Base-by-base conservation (phyloP, 2,888 invertebrate species). In the Euspilapteryx auroguttella region DNA sequence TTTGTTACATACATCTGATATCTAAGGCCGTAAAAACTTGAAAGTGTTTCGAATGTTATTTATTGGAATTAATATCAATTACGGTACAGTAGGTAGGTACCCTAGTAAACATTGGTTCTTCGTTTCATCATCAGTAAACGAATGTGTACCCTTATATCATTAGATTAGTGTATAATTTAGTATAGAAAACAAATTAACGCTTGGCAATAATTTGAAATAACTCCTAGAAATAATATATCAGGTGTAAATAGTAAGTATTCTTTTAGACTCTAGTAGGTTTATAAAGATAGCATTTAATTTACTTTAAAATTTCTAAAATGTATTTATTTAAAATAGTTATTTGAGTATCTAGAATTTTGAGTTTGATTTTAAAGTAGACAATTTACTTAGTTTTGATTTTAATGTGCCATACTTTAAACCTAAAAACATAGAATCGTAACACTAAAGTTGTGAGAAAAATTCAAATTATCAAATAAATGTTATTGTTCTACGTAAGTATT, bases 401-500 rank as follows among this genome's bases (percentile, higher is more conserved):
- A n/a, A n/a, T 51, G 73, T 75, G 73, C 73, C 75, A 73, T 73
- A 66, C 45, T 39, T 47, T 48, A 47, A 61, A 53, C 48, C 47
- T 56, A n/a, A n/a, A n/a, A n/a, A n/a, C n/a, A 42, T 50, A 50
- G 45, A 44, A 47, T 50, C 47, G 55, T 52, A 63, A 69, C 61
- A 49, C 61, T 57, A 49, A 71, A 62, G 75, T 75, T 75, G 75
- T 73, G 75, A 75, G 52, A 52, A 50, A 57, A 61, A 64, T 59
- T 61, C 54, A 66, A 61, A 64, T 50, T 38, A 62, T 53, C 47
- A 54, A n/a, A n/a, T n/a, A 52, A 54, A 47, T 35, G 44, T 51
- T 62, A 56, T n/a, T 56, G 56, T 66, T 61, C 65, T 69, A 75
- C 75, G 71, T 73, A 73, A 73, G 55, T 64, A 62, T 49, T 75